Percentiles rank a stretch among this genome's conserved stretches.
Evolutionary conservation across 2,113 vertebrate species (phyloP).

Genomic region (Prionailurus viverrinus): DNA sequence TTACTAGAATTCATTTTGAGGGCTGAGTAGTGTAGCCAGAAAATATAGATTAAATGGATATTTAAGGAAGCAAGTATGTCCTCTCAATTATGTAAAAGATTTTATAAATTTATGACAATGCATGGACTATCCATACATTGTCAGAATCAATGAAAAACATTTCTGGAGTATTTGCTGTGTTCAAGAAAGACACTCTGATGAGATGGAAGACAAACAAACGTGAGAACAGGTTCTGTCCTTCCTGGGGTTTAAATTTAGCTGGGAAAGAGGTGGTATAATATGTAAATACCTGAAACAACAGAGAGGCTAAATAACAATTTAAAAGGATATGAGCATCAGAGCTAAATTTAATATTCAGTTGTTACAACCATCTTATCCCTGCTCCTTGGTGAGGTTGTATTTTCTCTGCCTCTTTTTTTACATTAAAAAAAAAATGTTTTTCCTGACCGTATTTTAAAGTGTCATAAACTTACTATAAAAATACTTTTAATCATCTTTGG

Average conservation of each 20-base stretch:
- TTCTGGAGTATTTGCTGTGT: neutral
- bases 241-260: neutral
- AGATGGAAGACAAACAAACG: neutral
- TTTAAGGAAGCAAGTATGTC: constrained; percentile 40
- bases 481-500: constrained; percentile 39
- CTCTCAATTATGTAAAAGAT: neutral
- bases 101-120: constrained; percentile 42
- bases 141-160: constrained; percentile 20
- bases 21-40: constrained; percentile 6
- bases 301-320: neutral
- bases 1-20: constrained; percentile 28
- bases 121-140: neutral
- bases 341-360: neutral
- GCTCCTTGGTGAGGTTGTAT: neutral
- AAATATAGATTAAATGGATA: constrained; percentile 40
- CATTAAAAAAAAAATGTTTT: neutral
- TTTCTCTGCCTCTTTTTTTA: neutral
- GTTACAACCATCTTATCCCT: neutral
- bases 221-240: neutral
- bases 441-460: neutral
- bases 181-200: neutral
- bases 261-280: neutral
- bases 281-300: neutral
- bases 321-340: neutral
- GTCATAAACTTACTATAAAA: neutral